Percentiles rank a stretch among this genome's conserved stretches.
phyloP scores from a whole-genome alignment of 2,888 invertebrate genomes.

The Euplexia lucipara region DNA sequence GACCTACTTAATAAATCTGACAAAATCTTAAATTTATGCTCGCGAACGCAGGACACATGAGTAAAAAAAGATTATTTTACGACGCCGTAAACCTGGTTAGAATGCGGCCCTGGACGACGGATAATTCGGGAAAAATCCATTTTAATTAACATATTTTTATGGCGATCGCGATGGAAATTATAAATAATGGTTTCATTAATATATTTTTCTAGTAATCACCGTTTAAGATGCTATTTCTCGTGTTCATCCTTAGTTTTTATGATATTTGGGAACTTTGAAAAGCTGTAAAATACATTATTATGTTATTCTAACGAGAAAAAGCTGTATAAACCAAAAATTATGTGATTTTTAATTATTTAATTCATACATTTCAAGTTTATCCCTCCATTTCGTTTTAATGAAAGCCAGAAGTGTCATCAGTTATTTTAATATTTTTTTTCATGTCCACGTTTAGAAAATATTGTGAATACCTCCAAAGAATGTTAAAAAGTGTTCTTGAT shows the following conservation, averaged over 20 bases:
- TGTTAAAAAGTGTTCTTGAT: constrained; percentile 89
- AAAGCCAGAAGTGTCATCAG: constrained; percentile 71
- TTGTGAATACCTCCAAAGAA: constrained; percentile 80
- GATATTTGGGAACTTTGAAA: constrained; percentile 27
- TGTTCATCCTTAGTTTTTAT: constrained; percentile 30
- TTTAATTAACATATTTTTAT: constrained; percentile 84
- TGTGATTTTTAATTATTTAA: constrained; percentile 41
- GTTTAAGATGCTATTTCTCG: constrained; percentile 42
- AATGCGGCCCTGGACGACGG: constrained; percentile 74
- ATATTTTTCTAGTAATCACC: constrained; percentile 49
- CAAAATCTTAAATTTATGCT: constrained; percentile 86
- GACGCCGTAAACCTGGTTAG: constrained; percentile 81
- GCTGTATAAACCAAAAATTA: constrained; percentile 14
- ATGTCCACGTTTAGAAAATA: constrained; percentile 75
- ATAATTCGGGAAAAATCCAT: constrained; percentile 83
- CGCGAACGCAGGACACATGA: constrained; percentile 76
- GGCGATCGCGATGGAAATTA: constrained; percentile 71
- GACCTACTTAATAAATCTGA: constrained; percentile 89
- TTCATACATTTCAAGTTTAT: constrained; percentile 35
- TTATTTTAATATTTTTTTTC: constrained; percentile 70
- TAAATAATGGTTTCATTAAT: constrained; percentile 70
- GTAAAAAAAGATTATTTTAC: constrained; percentile 76
- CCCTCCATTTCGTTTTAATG: constrained; percentile 56
- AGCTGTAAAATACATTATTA: constrained; percentile 27
- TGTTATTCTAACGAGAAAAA: constrained; percentile 35